phyloP scores from a whole-genome alignment of 2,113 vertebrate species.

The Tetrao urogallus region DNA sequence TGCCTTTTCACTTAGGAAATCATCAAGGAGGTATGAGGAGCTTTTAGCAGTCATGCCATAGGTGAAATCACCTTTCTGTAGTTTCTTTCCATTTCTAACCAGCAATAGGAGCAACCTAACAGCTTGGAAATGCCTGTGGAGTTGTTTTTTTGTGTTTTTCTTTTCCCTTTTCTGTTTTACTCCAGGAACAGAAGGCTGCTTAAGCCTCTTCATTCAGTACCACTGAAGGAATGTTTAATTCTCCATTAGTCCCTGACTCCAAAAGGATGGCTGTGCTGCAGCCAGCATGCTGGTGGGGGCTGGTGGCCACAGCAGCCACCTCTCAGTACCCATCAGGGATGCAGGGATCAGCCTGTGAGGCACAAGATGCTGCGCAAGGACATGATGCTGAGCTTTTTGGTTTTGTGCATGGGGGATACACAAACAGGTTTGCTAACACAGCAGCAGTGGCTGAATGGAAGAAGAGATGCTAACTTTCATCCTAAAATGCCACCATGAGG shows the following conservation, averaged over 20 bases:
- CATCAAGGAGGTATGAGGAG: not conserved
- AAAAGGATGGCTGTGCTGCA: accelerated
- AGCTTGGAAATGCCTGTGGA: not conserved
- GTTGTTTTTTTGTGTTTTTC: not conserved
- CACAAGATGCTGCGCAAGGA: not conserved
- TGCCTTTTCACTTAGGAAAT: not conserved
- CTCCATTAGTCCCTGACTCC: not conserved
- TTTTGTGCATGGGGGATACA: not conserved
- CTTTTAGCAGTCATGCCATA: not conserved
- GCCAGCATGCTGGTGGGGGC: not conserved
- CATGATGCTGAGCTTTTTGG: not conserved
- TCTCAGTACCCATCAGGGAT: accelerated
- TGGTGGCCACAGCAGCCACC: not conserved
- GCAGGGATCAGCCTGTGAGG: not conserved
- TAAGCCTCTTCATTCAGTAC: not conserved
- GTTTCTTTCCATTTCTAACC: not conserved
- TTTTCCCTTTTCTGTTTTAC: not conserved
- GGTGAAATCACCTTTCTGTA: not conserved
- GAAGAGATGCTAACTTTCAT: not conserved
- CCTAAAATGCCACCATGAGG: not conserved
- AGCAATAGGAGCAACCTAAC: not conserved
- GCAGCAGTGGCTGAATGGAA: not conserved
- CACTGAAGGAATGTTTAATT: not conserved
- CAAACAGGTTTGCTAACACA: not conserved
- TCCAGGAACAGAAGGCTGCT: not conserved